Percentiles rank a stretch among this genome's conserved stretches.
phyloP scores from a whole-genome alignment of 2,888 invertebrate genomes.

The Drosophila nigricruria region DNA sequence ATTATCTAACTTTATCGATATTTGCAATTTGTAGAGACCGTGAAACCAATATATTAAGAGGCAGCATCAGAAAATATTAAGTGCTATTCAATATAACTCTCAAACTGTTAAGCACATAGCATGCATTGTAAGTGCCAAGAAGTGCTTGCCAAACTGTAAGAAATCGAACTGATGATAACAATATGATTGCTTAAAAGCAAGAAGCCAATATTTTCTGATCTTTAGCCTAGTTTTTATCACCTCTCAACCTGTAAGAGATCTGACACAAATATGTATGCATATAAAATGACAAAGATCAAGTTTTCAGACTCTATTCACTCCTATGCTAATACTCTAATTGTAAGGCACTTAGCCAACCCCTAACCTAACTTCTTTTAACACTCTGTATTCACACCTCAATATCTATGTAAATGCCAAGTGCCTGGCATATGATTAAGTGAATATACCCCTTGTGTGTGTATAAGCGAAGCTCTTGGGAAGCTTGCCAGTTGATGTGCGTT shows the following conservation, averaged over 20 bases:
- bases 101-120: not conserved
- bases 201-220: too few species aligned
- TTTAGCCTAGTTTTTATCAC: too few species aligned
- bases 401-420: not conserved
- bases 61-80: too few species aligned
- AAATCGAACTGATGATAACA: too few species aligned
- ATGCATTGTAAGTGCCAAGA: not conserved
- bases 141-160: not conserved
- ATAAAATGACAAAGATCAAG: not conserved
- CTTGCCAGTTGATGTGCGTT: conserved; percentile 8
- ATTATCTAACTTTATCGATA: too few species aligned
- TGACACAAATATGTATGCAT: not conserved
- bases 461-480: conserved; percentile 10
- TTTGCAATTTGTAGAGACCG: too few species aligned
- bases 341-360: not conserved
- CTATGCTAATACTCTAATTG: not conserved
- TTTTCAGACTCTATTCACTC: not conserved
- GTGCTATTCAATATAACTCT: too few species aligned
- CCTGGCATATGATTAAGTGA: not conserved
- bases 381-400: not conserved
- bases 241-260: not conserved
- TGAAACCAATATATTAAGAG: too few species aligned
- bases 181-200: too few species aligned
- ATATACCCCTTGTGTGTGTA: conserved; percentile 5
- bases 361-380: not conserved